Base-by-base conservation (phyloP, 2,888 invertebrate genomes). In the Drosophila kanekoi region DNA sequence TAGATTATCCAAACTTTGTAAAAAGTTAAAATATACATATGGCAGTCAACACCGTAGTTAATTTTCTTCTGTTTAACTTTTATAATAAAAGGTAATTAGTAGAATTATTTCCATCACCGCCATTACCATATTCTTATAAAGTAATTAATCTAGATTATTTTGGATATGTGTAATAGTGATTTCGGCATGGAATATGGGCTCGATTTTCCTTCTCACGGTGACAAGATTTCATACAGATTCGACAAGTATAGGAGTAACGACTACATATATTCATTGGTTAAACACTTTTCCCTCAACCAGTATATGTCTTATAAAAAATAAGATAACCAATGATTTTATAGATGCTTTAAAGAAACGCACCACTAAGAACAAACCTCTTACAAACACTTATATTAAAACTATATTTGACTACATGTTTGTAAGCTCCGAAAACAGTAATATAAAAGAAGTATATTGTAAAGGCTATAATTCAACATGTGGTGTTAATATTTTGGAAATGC, bases 231-330 rank as follows among this genome's bases (percentile, higher is more conserved):
- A 37, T 3, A 67, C 68, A 1, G 72, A 72, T 35, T 72, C 75
- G 1, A 82, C 87, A 13, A 90, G 88, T 51, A 89, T 90, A n/a
- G 88, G 87, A 4, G 71, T 90, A 9, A 75, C 83, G 9, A 91
- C 90, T 2, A 73, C 79, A 0, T 90, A 85, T 54, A 67, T 81
- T 23, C 80, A 62, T 18, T 90, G 91, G 91, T 75, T 67, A 6
- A 90, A 88, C 51, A 83, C 87, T 20, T 90, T 90, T 75, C 90
- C 90, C 6, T 82, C 88, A 1, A 71, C 90, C 10, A 87, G 82
- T 51, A 72, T 90, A 52, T 90, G 90, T 72, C 57, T 74, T 8
- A 45, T 70, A n/a, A 74, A 70, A 18, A 57, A 65, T 20, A 59
- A 80, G 14, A 69, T 77, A 0, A 81, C 49, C 4, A 61, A 59